A percentile compares a stretch with the other conserved stretches of the same genome.
These are phyloP conservation scores for Darevskia nairensis DNA, from an alignment of 2,797 vertebrate genomes.

Conservation along the genomic window DNA sequence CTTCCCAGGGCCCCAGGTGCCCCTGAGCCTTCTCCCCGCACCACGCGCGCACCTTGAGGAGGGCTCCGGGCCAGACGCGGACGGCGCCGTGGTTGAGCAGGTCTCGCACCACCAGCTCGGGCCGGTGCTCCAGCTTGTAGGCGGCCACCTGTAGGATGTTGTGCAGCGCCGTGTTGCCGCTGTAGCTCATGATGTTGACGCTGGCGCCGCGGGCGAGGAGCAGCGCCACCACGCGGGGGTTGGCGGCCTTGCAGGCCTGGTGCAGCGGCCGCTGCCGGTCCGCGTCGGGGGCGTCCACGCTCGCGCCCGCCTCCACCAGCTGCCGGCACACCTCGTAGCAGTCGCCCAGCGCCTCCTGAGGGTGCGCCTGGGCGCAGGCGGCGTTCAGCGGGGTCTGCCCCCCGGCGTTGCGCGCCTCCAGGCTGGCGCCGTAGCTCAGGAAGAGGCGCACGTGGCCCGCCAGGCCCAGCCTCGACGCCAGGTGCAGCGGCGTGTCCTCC, in stretches of 20 bases:
- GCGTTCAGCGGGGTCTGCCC: constrained; percentile 86
- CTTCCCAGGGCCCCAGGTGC: no score
- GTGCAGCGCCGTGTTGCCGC: constrained; percentile 91
- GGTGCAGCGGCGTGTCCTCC: constrained; percentile 85
- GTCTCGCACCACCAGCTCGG: constrained; percentile 86
- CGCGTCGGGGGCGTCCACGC: constrained; percentile 72
- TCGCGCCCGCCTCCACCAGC: constrained; percentile 83
- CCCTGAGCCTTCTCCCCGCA: background rate
- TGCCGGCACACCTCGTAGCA: constrained; percentile 84
- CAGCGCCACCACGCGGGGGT: constrained; percentile 83
- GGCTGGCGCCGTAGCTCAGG: constrained; percentile 81
- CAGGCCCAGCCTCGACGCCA: constrained; percentile 85
- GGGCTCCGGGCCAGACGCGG: constrained; percentile 92
- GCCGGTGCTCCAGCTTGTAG: constrained; percentile 82
- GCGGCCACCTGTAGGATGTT: constrained; percentile 88
- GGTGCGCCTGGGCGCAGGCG: constrained; percentile 85
- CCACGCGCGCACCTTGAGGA: constrained; percentile 83
- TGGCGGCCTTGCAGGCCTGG: constrained; percentile 89
- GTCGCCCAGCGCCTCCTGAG: constrained; percentile 67
- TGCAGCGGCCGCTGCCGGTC: constrained; percentile 90
- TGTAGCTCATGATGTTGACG: constrained; percentile 91
- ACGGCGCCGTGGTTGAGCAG: constrained; percentile 92
- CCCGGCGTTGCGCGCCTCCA: constrained; percentile 82
- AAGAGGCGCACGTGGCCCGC: constrained; percentile 83
- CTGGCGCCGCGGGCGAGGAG: constrained; percentile 83